Base-by-base conservation (phyloP, 2,888 invertebrate species). In the Melieria omissa region DNA sequence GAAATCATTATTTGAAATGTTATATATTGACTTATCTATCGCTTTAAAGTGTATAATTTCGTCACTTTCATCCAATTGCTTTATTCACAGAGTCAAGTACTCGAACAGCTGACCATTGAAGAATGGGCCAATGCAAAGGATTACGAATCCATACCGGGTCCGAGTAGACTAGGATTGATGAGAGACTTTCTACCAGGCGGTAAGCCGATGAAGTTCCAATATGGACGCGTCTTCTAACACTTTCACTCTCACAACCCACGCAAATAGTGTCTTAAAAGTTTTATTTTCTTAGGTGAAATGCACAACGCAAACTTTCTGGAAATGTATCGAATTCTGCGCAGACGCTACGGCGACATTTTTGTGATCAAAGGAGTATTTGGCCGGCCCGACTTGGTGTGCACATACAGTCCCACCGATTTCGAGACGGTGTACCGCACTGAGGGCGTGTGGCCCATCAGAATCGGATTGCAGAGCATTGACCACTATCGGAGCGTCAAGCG, bases 321-420 rank as follows among this genome's bases (percentile, higher is more conserved):
- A 47, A 79, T 86, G 71, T 78, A 81, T 70, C 71, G 73, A 12
- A 73, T 78, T 5, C 70, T 83, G 74, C 77, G 83, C 9, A 70
- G 81, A 7, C 77, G 79, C 67, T 85, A 87, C 76, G 89, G 89
- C 1, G 80, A 88, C 63, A 84, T 89, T 5, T 85, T 86, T n/a
- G 82, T 84, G 10, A 65, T 89, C 6, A 86, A 85, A n/a, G 88
- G 88, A 4, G 72, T 88, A 47, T 78, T 84, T 74, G 85, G 84
- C 7, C 81, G 81, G 60, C 64, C 73, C 0, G 80, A 85, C 75
- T 76, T 88, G 3, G 84, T 89, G 0, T 82, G 88, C 12, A 80
- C 88, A n/a, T 89, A 89, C 75, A 87, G 89, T 78, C 89, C 90
- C 0, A 86, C 87, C 10, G 89, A 90, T 78, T 86, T 89, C 61